These are phyloP conservation scores for Apogon hyalosoma DNA, from an alignment of 2,797 vertebrate species.

Conservation along the genomic window DNA sequence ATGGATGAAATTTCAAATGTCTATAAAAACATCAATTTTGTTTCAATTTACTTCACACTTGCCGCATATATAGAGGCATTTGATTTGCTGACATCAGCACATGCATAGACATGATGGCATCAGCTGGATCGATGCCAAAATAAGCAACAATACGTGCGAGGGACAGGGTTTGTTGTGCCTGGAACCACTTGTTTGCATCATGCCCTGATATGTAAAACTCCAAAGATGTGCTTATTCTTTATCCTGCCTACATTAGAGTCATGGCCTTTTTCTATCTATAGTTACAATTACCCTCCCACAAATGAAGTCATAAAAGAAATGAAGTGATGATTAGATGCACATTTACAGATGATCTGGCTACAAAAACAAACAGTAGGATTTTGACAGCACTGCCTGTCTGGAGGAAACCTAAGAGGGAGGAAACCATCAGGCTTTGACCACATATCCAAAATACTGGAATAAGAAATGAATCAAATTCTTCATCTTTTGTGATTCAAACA, in stretches of 20 bases:
- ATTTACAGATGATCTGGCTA: neutral
- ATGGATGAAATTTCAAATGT: too few species aligned
- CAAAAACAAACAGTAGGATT: neutral
- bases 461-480: conserved; percentile 8
- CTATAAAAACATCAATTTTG: too few species aligned
- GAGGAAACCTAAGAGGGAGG: neutral
- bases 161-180: too few species aligned
- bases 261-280: neutral
- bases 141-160: too few species aligned
- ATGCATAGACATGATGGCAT: too few species aligned
- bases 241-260: neutral
- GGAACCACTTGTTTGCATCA: too few species aligned
- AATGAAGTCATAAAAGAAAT: neutral
- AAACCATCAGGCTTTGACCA: conserved; percentile 6
- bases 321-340: neutral
- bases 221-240: too few species aligned
- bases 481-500: conserved; percentile 10
- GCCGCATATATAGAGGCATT: too few species aligned
- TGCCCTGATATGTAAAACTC: too few species aligned
- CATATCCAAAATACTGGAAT: conserved; percentile 1
- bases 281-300: neutral
- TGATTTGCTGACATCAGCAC: too few species aligned
- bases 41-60: too few species aligned
- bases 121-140: too few species aligned
- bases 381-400: neutral